Conservation (phyloP, 1,140 invertebrate species). For the Cydia strobilella region DNA sequence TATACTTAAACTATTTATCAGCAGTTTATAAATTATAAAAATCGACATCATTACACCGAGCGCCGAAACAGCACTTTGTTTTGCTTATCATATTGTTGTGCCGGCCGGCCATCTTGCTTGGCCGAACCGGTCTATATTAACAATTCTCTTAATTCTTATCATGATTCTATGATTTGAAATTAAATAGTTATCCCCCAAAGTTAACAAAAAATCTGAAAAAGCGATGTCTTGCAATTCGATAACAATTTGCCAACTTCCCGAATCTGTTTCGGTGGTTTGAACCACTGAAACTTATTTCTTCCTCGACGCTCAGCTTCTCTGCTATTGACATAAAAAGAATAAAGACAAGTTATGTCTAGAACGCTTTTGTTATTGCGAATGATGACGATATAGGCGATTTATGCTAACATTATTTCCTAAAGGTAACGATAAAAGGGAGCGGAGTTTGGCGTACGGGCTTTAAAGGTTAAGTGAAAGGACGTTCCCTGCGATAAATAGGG, state of each 20-base stretch:
- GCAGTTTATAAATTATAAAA: no score
- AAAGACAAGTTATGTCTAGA: slow-evolving; percentile 18
- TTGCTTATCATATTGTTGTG: no score
- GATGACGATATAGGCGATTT: slow-evolving; percentile 14
- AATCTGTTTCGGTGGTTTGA: slow-evolving; percentile 2
- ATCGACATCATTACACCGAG: no score
- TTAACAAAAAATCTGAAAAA: neutral
- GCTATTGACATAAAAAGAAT: slow-evolving; percentile 14
- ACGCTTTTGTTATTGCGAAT: slow-evolving; percentile 22
- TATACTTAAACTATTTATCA: no score
- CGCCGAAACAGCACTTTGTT: no score
- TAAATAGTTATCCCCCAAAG: neutral
- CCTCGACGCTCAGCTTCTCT: neutral
- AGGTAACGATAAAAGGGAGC: slow-evolving; percentile 16
- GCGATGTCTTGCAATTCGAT: neutral
- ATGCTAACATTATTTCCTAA: slow-evolving; percentile 25
- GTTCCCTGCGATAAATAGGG: neutral
- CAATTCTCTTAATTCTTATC: no score
- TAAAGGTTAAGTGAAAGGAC: slow-evolving; percentile 18
- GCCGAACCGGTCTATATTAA: no score
- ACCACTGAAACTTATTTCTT: slow-evolving; percentile 23
- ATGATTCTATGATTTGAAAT: neutral
- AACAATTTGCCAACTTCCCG: slow-evolving; percentile 9
- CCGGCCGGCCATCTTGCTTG: no score
- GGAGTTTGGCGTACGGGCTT: slow-evolving; percentile 7